Base-by-base conservation (phyloP, 1,140 invertebrate genomes). In the Campoletis sonorensis region DNA sequence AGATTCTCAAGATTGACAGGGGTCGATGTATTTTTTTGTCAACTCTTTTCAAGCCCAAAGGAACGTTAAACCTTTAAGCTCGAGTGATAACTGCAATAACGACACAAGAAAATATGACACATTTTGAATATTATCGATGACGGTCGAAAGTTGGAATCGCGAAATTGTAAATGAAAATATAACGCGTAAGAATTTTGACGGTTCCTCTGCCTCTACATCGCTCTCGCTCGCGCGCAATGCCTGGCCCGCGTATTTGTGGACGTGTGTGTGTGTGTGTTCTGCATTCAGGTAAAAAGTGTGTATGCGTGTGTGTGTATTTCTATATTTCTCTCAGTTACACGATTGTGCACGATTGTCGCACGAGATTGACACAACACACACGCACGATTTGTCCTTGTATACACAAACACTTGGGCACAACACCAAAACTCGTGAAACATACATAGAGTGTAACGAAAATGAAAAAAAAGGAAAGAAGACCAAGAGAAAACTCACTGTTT, bases 1-100 rank as follows among this genome's bases (percentile, higher is more conserved):
- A 75, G n/a, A 54, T 54, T 54, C 18, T 54, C 51, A 11, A 54
- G 51, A 54, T 54, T 54, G 16, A 54, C 51, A 54, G 51, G 51
- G n/a, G 51, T 54, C 5, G 23, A 64, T 13, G 23, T 64, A 13
- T 26, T 23, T 64, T 23, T 64, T 61, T 76, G 72, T 51, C 18
- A 30, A 18, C 26, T 30, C 18, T 10, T 61, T 45, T 80, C 67
- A 79, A 61, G 54, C 21, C 21, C 54, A 23, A 58, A 81, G 80
- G 82, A 80, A 61, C 77, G 75, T 68, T 80, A 51, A 54, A 79
- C 80, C 72, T 67, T 68, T 83, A 84, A 75, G 61, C 58, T 49
- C 71, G 54, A 21, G 16, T 75, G 70, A 67, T 67, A 71, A 84
- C 81, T 84, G 49, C 1, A 85, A 83, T 37, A 80, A 76, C 73